Base-by-base conservation (phyloP, 2,797 vertebrate species). In the Notoglanidium macrostoma region DNA sequence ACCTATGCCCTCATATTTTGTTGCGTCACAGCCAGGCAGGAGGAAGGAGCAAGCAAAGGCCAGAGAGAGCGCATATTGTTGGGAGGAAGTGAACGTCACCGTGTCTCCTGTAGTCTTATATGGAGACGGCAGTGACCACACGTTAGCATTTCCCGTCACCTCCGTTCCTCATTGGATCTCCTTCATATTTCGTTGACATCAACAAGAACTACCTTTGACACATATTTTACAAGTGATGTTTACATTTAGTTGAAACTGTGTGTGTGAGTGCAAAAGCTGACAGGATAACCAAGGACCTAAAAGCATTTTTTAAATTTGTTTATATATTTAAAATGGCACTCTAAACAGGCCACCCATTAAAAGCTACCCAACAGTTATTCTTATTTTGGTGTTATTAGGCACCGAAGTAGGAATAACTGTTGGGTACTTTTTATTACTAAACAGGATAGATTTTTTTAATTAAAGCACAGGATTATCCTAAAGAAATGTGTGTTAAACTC, bases 91-190 rank as follows among this genome's bases (percentile, higher is more conserved):
- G 80, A 40, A 65, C 68, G 57, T 88, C 81, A 83, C 32, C 1
- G 1, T 32, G 72, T 85, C 67, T 84, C 74, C 29, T 78, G 44
- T 70, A 59, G 86, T 61, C 85, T 68, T 83, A 70, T 81, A 79
- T 35, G 77, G 77, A 86, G 83, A 81, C 83, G 82, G 68, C 84
- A 83, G 55, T 83, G 78, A 55, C 57, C 85, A 86, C 87, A 86
- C 83, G 70, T 87, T 49, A 87, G 82, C 23, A 70, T 72, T 88
- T 91, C 88, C 88, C 76, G 80, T 87, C 68, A 91, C 90, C 90
- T 89, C 89, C 55, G 83, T 49, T 86, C 76, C 23, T 74, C 63
- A 78, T 88, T 90, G 87, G 79, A 84, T 86, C 29, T 63, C 59
- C 49, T 73, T 29, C 54, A n/a, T 5, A 54, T 68, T 35, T 68